Base-by-base conservation (phyloP, 2,888 invertebrate genomes). In the Spisula subtruncata region DNA sequence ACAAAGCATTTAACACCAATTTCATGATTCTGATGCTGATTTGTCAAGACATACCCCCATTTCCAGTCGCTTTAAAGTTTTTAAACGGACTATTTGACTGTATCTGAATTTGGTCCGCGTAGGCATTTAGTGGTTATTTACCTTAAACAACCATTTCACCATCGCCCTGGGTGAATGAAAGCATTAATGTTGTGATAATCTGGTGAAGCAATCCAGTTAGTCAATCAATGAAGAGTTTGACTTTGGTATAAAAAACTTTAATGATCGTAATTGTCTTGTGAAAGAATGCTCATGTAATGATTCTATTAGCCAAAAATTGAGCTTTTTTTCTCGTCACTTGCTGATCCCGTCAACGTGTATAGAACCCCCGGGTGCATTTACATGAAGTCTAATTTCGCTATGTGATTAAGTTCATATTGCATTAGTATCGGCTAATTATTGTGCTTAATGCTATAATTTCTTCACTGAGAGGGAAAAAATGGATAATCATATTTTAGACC, bases 361-460 rank as follows among this genome's bases (percentile, higher is more conserved):
- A 75, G 25, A 75, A 29, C 75, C 75, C 35, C 32, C 35, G n/a
- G 60, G 60, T 66, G 60, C n/a, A 66, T 66, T 66, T 66, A 25
- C 75, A 5, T 75, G 75, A 16, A 75, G 75, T 75, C 16, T 32
- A 75, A 75, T 75, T 75, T 75, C 16, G 35, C 2, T 18, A 18
- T 75, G 75, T 75, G 75, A 75, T 75, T 75, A 75, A 75, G 35
- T 75, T 75, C 35, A 1, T 35, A 75, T 75, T 75, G 75, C 18
- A 75, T 75, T 75, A 75, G 29, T 18, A 32, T 35, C 75, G 32
- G 29, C n/a, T 75, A 75, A 75, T 75, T 75, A 35, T 35, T 16
- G 25, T 75, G n/a, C 35, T 12, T 75, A 75, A 75, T 75, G 1
- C 35, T 35, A 25, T 32, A 75, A 75, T 75, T 75, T 75, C 75